Conservation (phyloP, 2,888 invertebrate species). For the Trichopoda pennipes region DNA sequence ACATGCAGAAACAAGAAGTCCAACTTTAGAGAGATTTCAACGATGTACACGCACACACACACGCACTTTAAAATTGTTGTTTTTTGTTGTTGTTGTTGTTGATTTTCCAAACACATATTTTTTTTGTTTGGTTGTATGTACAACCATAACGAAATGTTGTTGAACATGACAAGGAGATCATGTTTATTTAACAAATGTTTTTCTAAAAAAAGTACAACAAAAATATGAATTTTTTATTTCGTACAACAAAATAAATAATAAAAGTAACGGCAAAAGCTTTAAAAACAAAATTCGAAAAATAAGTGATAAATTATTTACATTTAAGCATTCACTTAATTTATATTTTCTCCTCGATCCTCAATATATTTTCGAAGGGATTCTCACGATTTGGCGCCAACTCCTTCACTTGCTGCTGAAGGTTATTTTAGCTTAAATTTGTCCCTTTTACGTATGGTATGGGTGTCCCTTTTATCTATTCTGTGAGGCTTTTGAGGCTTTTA, state of each 20-base stretch:
- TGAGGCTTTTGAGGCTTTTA: too few species aligned
- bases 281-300: constrained; percentile 34
- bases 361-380: too few species aligned
- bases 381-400: too few species aligned
- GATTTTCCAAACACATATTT: constrained; percentile 32
- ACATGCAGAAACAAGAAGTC: constrained; percentile 28
- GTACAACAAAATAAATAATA: constrained; percentile 16
- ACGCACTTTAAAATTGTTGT: constrained; percentile 4
- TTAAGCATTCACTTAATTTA: too few species aligned
- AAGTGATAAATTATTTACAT: constrained; percentile 46
- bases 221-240: constrained; percentile 24
- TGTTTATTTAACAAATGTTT: constrained; percentile 69
- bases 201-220: constrained; percentile 48
- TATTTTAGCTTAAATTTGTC: too few species aligned
- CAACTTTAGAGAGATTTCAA: constrained; percentile 36
- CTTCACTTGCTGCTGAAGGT: too few species aligned
- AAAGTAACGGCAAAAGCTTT: neutral
- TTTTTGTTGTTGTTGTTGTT: constrained; percentile 30
- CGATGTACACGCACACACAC: constrained; percentile 5
- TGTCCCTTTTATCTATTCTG: too few species aligned
- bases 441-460: too few species aligned
- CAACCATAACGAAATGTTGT: constrained; percentile 68
- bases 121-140: constrained; percentile 51
- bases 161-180: constrained; percentile 69
- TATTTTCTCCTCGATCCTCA: too few species aligned